These are phyloP conservation scores for Sarcophaga subvicina DNA, from an alignment of 2,888 invertebrate genomes.

Conservation along the genomic window DNA sequence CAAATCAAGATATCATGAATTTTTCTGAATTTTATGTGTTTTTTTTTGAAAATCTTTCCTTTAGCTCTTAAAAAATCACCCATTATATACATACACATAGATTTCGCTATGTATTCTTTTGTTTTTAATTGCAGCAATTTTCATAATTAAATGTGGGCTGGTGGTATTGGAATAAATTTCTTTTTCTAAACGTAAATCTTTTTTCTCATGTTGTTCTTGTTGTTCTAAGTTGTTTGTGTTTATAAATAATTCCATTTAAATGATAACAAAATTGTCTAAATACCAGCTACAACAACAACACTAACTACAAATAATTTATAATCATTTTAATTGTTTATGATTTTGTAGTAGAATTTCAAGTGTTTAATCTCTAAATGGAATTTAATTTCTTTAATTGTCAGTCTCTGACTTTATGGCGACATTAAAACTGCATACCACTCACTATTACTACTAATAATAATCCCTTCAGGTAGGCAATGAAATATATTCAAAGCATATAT, in stretches of 20 bases:
- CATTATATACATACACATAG: too few relatives aligned
- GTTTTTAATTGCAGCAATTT: constrained; percentile 66
- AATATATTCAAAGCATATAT: too few relatives aligned
- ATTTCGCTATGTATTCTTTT: neutral
- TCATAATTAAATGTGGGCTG: constrained; percentile 63
- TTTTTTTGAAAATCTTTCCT: too few relatives aligned
- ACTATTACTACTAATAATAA: too few relatives aligned
- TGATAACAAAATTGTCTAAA: constrained; percentile 29
- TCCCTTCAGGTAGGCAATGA: too few relatives aligned
- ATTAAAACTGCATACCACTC: neutral
- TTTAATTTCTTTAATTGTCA: constrained; percentile 65
- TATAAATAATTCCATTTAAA: constrained; percentile 42
- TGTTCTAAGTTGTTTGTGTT: constrained; percentile 34
- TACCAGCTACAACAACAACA: neutral
- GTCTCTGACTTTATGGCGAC: constrained; percentile 13
- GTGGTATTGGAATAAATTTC: constrained; percentile 5
- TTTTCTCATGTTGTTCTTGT: constrained; percentile 33
- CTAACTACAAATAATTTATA: too few relatives aligned
- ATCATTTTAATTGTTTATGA: constrained; percentile 21
- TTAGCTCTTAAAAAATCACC: too few relatives aligned
- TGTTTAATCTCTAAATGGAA: constrained; percentile 65
- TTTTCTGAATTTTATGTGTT: too few relatives aligned
- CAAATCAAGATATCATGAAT: too few relatives aligned
- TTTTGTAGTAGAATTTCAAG: constrained; percentile 52
- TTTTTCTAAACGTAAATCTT: neutral